Percentiles rank a stretch among this genome's conserved stretches.
Conservation (phyloP, 1,140 invertebrate species). For the Aphis craccivora region DNA sequence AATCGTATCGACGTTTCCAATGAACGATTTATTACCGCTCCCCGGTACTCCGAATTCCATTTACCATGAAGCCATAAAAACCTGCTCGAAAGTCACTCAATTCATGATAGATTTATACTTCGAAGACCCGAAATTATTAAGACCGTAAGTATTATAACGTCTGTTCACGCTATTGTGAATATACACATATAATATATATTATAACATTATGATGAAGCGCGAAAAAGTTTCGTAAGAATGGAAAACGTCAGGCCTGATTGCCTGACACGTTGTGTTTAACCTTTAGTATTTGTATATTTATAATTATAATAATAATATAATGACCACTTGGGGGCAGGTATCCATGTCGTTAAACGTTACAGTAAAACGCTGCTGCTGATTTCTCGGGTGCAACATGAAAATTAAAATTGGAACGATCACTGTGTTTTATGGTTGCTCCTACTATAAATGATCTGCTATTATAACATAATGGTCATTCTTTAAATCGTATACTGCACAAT, state of each 20-base stretch:
- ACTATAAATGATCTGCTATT: background rate
- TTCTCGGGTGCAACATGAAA: background rate
- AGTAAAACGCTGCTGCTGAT: background rate
- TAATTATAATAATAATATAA: no score
- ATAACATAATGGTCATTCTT: background rate
- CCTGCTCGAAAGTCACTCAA: background rate
- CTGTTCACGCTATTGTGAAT: background rate
- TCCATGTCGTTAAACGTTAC: background rate
- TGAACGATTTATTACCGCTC: background rate
- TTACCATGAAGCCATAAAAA: background rate
- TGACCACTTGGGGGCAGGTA: background rate
- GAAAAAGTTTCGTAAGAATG: background rate
- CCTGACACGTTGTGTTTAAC: no score
- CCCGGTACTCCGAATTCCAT: background rate
- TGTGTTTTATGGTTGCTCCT: background rate
- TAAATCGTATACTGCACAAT: background rate
- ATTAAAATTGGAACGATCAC: background rate
- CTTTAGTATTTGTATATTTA: no score
- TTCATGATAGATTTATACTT: background rate
- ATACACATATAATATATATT: background rate
- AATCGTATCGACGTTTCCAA: background rate
- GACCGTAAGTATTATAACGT: background rate
- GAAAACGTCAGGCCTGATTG: background rate
- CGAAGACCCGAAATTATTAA: rapidly evolving
- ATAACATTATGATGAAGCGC: background rate